phyloP scores from a whole-genome alignment of 2,888 invertebrate species.

The Nomada flava region DNA sequence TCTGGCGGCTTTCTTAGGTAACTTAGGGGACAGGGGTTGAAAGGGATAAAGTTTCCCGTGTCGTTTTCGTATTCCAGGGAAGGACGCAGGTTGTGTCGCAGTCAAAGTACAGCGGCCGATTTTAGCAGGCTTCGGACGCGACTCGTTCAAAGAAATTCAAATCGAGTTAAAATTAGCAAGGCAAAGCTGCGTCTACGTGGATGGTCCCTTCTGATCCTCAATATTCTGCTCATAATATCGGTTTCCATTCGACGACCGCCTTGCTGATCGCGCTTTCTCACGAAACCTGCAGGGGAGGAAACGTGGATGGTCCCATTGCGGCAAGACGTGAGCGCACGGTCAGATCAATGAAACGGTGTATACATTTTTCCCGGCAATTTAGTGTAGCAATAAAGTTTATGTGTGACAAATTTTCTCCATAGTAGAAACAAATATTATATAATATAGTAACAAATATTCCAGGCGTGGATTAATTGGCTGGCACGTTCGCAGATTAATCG shows the following conservation, averaged over 20 bases:
- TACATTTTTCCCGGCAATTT: too few relatives aligned
- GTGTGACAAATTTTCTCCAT: too few relatives aligned
- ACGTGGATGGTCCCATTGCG: too few relatives aligned
- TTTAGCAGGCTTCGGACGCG: constrained; percentile 42
- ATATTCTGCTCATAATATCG: constrained; percentile 55
- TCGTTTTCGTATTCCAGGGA: constrained; percentile 43
- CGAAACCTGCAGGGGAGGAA: constrained; percentile 24
- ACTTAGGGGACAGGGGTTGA: constrained; percentile 6
- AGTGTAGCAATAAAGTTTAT: too few relatives aligned
- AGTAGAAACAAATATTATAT: too few relatives aligned
- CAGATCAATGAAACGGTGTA: too few relatives aligned
- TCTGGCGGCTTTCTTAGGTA: background rate
- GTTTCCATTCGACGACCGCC: constrained; percentile 41
- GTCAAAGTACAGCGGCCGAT: constrained; percentile 61
- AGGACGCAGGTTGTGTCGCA: constrained; percentile 27
- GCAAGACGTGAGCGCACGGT: too few relatives aligned
- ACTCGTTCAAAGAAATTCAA: constrained; percentile 62
- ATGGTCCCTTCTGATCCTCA: constrained; percentile 61
- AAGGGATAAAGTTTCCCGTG: constrained; percentile 10
- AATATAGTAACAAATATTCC: background rate
- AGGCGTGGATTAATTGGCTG: constrained; percentile 13
- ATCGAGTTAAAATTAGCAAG: constrained; percentile 67
- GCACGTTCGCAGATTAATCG: constrained; percentile 25
- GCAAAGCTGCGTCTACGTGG: constrained; percentile 46
- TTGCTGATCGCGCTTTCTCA: constrained; percentile 27